A percentile compares a stretch with the other conserved stretches of the same genome.
Conservation (phyloP, 2,888 invertebrate genomes). For the Oscheius sp. region DNA sequence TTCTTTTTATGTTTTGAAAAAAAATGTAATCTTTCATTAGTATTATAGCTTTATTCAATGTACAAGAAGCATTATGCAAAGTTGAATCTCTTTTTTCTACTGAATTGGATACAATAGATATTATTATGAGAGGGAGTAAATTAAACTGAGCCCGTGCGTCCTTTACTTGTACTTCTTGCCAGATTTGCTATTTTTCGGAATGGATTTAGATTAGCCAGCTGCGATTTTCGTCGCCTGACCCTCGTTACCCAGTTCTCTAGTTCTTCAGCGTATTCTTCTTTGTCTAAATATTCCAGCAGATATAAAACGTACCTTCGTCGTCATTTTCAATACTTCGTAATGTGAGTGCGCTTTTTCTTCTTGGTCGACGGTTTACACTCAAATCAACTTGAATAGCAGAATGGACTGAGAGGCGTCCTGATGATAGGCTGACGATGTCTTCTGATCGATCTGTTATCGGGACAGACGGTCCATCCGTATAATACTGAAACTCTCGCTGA, state of each 20-base stretch:
- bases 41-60: background rate
- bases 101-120: background rate
- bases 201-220: conserved; percentile 21
- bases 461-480: conserved; percentile 1
- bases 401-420: background rate
- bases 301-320: background rate
- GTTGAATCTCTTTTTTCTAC: conserved; percentile 14
- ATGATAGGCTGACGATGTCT: background rate
- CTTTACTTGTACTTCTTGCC: conserved; percentile 23
- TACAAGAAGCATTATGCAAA: conserved; percentile 7
- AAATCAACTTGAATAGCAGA: conserved; percentile 7
- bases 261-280: background rate
- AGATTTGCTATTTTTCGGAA: conserved; percentile 20
- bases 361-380: background rate
- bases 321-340: background rate
- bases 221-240: conserved; percentile 16
- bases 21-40: too few relatives aligned
- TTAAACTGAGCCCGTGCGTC: conserved; percentile 19
- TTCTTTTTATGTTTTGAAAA: too few relatives aligned
- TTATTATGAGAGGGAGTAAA: conserved; percentile 7
- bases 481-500: background rate
- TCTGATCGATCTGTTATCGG: background rate
- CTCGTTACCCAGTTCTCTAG: conserved; percentile 9
- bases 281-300: background rate
- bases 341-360: background rate